Evolutionary conservation across 1,140 invertebrate species (phyloP).

Genomic region (Nasonia vitripennis): DNA sequence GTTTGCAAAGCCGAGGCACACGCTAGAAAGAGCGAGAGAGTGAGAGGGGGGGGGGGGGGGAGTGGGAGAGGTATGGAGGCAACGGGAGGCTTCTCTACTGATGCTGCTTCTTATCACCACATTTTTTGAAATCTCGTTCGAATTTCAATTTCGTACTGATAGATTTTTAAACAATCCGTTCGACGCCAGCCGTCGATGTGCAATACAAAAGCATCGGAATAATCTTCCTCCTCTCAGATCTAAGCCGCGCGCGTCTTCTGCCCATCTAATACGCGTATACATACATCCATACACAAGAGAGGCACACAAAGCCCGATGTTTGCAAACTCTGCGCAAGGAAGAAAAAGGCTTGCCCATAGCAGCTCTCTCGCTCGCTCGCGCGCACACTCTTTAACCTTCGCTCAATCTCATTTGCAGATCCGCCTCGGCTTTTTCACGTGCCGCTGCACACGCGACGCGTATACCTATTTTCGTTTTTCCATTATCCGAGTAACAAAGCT

Average conservation of each 20-base stretch:
- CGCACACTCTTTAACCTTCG: constrained; percentile 5
- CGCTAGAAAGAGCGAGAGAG: no score
- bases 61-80: no score
- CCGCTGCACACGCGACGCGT: not conserved
- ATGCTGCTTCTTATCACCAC: not conserved
- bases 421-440: constrained; percentile 19
- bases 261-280: no score
- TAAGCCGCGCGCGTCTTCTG: constrained; percentile 7
- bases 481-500: not conserved
- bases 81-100: not conserved
- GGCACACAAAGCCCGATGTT: constrained; percentile 40
- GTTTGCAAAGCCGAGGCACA: not conserved
- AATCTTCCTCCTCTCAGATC: not conserved
- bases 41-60: no score
- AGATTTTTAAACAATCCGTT: no score
- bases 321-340: constrained; percentile 37
- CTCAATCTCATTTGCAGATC: constrained; percentile 30
- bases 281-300: not conserved
- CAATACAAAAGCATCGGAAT: not conserved
- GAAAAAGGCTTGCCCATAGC: constrained; percentile 15
- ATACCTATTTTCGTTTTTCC: no score
- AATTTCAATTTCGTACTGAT: no score
- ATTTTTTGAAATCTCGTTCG: no score
- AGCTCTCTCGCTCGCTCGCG: not conserved
- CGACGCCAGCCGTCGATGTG: no score